Conservation (phyloP, 1,140 invertebrate genomes). For the Tetranychus urticae region DNA sequence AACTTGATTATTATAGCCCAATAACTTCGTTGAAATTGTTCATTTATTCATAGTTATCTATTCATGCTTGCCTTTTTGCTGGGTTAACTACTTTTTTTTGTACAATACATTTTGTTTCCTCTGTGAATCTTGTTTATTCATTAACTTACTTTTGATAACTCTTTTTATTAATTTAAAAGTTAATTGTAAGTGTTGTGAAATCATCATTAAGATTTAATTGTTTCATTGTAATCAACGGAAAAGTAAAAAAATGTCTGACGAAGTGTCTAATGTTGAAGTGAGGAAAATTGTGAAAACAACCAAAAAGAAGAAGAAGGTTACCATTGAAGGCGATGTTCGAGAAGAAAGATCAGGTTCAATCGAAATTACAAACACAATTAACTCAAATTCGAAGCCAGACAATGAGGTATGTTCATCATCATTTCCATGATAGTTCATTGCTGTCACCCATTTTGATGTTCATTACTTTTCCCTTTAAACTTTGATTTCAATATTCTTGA, state of each 20-base stretch:
- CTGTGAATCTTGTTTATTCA: background rate
- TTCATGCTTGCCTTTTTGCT: too few relatives aligned
- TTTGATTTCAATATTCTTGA: too few relatives aligned
- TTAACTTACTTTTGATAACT: background rate
- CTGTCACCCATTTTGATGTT: too few relatives aligned
- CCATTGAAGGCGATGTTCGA: background rate
- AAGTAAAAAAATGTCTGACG: background rate
- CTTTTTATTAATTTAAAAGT: too few relatives aligned
- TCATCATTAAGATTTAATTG: too few relatives aligned
- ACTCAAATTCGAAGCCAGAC: background rate
- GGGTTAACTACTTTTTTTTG: background rate
- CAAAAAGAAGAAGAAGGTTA: constrained; percentile 3
- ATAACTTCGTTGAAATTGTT: too few relatives aligned
- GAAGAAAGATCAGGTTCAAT: background rate
- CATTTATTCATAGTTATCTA: too few relatives aligned
- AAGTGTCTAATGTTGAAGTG: constrained; percentile 1
- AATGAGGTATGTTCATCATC: background rate
- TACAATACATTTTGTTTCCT: background rate
- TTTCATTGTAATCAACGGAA: background rate
- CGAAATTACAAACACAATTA: background rate
- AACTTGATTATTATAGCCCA: too few relatives aligned
- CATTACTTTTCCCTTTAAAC: too few relatives aligned
- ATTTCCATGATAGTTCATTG: too few relatives aligned
- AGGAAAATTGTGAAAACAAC: background rate
- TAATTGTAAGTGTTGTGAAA: too few relatives aligned